These are phyloP conservation scores for Helogale parvula DNA, from an alignment of 2,113 vertebrate genomes.

Conservation along the genomic window DNA sequence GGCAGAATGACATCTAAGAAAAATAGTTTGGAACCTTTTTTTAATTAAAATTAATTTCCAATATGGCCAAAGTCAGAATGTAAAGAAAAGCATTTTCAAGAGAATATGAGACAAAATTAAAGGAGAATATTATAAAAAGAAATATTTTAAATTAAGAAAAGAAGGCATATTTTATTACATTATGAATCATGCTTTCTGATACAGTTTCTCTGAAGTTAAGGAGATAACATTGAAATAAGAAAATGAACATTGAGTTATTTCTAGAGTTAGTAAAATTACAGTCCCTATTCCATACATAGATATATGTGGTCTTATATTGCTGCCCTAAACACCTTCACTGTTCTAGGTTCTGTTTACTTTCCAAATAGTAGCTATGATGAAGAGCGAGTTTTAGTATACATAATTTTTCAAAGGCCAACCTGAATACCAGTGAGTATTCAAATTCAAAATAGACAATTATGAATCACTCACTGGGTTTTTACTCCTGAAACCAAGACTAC, in stretches of 20 bases:
- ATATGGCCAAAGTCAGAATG: not conserved
- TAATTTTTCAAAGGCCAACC: not conserved
- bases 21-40: conserved; percentile 18
- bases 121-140: not conserved
- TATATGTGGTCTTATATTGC: not conserved
- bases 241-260: not conserved
- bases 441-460: no score
- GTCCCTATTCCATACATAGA: not conserved
- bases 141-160: conserved; percentile 46
- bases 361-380: not conserved
- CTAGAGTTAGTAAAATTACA: not conserved
- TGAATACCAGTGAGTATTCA: not conserved
- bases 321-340: not conserved
- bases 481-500: no score
- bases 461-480: not conserved
- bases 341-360: not conserved
- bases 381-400: not conserved
- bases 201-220: not conserved
- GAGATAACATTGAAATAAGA: not conserved
- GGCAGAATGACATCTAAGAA: not conserved
- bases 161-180: not conserved
- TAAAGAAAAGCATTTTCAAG: conserved; percentile 30
- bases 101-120: not conserved
- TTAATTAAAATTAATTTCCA: not conserved
- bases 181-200: not conserved